Evolutionary conservation across 1,140 invertebrate species (phyloP).

Genomic region (Melanaphis sacchari): DNA sequence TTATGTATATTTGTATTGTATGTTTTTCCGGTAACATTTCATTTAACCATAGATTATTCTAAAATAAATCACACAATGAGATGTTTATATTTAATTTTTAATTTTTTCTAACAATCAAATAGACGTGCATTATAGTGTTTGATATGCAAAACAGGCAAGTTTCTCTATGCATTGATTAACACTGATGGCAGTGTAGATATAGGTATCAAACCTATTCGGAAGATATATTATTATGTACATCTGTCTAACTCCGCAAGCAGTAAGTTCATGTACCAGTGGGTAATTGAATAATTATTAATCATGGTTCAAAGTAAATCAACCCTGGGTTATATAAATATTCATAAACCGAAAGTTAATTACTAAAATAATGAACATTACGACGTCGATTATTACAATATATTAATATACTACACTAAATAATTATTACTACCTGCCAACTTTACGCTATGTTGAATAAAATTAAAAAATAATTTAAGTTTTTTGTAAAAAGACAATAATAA

Average conservation of each 20-base stretch:
- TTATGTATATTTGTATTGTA: background rate
- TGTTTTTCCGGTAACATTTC: background rate
- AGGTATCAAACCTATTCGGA: background rate
- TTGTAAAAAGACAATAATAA: background rate
- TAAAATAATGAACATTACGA: background rate
- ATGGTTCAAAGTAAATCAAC: background rate
- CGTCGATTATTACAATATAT: background rate
- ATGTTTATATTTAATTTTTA: background rate
- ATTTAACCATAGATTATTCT: background rate
- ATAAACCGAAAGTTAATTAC: constrained; percentile 24
- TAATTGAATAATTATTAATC: constrained; percentile 31
- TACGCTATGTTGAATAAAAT: background rate
- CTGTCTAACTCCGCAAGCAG: background rate
- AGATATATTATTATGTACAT: background rate
- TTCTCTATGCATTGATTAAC: background rate
- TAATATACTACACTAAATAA: background rate
- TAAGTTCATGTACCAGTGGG: background rate
- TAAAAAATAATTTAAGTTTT: background rate
- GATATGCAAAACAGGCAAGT: background rate
- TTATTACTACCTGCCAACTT: background rate
- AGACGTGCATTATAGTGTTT: background rate
- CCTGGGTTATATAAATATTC: background rate
- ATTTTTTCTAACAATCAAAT: background rate
- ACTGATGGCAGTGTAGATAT: background rate
- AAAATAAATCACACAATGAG: background rate